Percentiles rank a stretch among this genome's conserved stretches.
phyloP scores from a whole-genome alignment of 92 coral and sea anemone genomes.

The Porites rus region DNA sequence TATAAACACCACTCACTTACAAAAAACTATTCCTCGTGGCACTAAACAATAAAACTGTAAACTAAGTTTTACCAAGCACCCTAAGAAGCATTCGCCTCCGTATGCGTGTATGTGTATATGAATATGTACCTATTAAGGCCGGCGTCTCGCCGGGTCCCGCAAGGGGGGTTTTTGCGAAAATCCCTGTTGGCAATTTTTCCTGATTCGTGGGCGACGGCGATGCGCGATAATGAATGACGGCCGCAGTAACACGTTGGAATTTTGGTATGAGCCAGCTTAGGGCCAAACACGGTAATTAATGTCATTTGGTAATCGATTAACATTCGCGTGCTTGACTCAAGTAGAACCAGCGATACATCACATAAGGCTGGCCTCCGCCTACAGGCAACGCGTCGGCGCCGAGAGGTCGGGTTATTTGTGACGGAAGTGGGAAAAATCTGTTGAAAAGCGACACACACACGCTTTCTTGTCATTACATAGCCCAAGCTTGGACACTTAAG shows the following conservation, averaged over 20 bases:
- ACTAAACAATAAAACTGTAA: conserved; percentile 18
- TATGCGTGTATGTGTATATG: too few species aligned
- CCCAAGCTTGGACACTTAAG: conserved; percentile 40
- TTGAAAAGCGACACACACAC: conserved; percentile 49
- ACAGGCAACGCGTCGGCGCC: conserved; percentile 45
- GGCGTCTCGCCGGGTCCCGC: neutral
- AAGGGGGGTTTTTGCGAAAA: conserved; percentile 27
- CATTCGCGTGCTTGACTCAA: conserved; percentile 40
- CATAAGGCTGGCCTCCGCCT: conserved; percentile 27
- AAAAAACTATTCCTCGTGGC: conserved; percentile 30
- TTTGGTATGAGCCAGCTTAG: conserved; percentile 36
- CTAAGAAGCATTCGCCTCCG: neutral
- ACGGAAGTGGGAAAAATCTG: conserved; percentile 57
- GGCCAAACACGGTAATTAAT: conserved; percentile 17
- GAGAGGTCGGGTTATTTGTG: conserved; percentile 47
- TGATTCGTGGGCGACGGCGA: conserved; percentile 7
- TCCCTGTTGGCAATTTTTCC: conserved; percentile 47
- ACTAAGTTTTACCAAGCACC: neutral
- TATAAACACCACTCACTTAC: conserved; percentile 4
- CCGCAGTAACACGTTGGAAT: conserved; percentile 5
- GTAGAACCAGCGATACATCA: conserved; percentile 19
- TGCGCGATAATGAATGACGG: conserved; percentile 34
- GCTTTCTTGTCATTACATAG: conserved; percentile 43
- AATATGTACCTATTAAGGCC: too few species aligned
- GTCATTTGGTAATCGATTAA: conserved; percentile 48